Conservation (phyloP, 2,113 vertebrate species). For the Sphyrna mokarran region DNA sequence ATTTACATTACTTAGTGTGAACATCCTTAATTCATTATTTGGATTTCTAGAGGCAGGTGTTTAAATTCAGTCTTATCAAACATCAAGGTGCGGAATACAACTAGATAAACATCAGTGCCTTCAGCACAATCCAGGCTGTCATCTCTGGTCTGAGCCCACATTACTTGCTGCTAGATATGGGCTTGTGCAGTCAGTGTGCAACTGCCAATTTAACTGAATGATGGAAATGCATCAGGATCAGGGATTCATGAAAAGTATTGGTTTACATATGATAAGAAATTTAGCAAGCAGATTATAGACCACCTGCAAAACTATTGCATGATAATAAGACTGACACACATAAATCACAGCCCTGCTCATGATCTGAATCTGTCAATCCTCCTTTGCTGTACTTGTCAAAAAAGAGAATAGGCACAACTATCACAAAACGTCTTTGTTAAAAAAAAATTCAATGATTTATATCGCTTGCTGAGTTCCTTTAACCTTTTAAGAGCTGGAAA, state of each 20-base stretch:
- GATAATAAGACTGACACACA: conserved; percentile 28
- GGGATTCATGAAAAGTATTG: conserved; percentile 26
- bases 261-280: conserved; percentile 38
- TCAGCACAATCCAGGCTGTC: conserved; percentile 44
- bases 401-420: conserved; percentile 1
- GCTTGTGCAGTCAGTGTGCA: conserved; percentile 39
- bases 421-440: neutral
- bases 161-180: conserved; percentile 41
- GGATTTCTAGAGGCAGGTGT: conserved; percentile 56
- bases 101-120: conserved; percentile 54
- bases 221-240: conserved; percentile 35
- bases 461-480: neutral
- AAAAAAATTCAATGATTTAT: neutral
- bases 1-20: conserved; percentile 5
- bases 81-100: conserved; percentile 49
- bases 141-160: conserved; percentile 47
- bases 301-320: conserved; percentile 24
- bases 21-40: conserved; percentile 48
- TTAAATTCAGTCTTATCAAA: conserved; percentile 49
- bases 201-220: conserved; percentile 26
- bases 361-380: conserved; percentile 17
- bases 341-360: neutral
- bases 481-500: neutral
- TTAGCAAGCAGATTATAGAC: conserved; percentile 34
- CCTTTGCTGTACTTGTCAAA: conserved; percentile 2